These are phyloP conservation scores for Passer montanus DNA, from an alignment of 2,113 vertebrate genomes.

Conservation along the genomic window DNA sequence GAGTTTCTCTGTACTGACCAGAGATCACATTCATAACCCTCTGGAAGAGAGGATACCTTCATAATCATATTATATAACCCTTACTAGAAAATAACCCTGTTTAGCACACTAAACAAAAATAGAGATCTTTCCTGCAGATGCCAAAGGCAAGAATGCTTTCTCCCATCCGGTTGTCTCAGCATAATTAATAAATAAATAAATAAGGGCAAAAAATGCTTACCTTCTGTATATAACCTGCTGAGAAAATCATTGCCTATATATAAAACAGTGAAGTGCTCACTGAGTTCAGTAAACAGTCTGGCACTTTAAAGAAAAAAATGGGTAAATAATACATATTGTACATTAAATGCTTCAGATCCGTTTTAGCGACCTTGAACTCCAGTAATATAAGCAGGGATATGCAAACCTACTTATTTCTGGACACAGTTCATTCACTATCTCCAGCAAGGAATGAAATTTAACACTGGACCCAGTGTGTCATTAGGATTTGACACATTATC, in stretches of 20 bases:
- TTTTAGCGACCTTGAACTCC: not conserved
- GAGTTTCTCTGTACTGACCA: not conserved
- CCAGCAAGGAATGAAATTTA: not conserved
- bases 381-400: not conserved
- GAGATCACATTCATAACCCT: not conserved
- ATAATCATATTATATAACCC: not conserved
- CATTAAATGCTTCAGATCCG: not conserved
- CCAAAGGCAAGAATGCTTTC: not conserved
- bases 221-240: not conserved
- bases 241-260: not conserved
- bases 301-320: not conserved
- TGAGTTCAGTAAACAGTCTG: not conserved
- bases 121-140: not conserved
- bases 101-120: not conserved
- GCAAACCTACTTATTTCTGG: not conserved
- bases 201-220: not conserved
- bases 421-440: not conserved
- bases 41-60: not conserved
- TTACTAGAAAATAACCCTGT: not conserved
- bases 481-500: not conserved
- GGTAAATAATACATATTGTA: not conserved
- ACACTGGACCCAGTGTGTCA: not conserved
- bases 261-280: not conserved
- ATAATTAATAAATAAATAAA: not conserved
- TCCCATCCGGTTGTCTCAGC: not conserved